phyloP scores from a whole-genome alignment of 1,140 invertebrate genomes.

The Drosophila lowei region DNA sequence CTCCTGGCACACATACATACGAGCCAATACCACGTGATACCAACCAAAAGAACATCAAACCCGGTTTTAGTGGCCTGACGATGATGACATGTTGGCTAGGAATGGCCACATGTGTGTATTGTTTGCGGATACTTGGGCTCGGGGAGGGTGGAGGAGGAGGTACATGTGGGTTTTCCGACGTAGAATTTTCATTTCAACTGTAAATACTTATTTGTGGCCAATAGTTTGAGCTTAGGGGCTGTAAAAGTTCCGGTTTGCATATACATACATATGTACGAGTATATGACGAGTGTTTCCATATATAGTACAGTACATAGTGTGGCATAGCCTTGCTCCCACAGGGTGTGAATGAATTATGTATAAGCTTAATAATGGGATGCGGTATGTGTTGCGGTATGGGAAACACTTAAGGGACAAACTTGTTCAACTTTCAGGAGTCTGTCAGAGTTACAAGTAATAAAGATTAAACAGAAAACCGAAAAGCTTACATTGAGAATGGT shows the following conservation, averaged over 20 bases:
- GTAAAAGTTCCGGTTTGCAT: slow-evolving; percentile 39
- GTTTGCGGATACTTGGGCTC: slow-evolving; percentile 49
- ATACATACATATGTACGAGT: not conserved
- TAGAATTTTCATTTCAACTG: slow-evolving; percentile 54
- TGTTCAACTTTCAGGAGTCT: slow-evolving; percentile 2
- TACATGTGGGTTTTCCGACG: slow-evolving; percentile 56
- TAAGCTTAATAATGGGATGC: slow-evolving; percentile 19
- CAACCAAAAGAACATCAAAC: slow-evolving; percentile 10
- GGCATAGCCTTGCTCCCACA: slow-evolving; percentile 20
- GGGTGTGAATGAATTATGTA: slow-evolving; percentile 37
- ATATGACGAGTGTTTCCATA: not conserved
- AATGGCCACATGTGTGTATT: slow-evolving; percentile 25
- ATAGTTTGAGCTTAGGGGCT: slow-evolving; percentile 36
- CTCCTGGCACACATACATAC: slow-evolving; percentile 22
- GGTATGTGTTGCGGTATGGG: not conserved
- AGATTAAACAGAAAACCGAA: not conserved
- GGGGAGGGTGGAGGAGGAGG: slow-evolving; percentile 1
- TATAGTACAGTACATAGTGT: not conserved
- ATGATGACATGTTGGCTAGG: slow-evolving; percentile 24
- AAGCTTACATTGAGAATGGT: too few species aligned
- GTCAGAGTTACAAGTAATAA: too few species aligned
- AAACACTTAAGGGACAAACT: slow-evolving; percentile 5
- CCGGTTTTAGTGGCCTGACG: slow-evolving; percentile 18
- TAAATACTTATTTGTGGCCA: slow-evolving; percentile 59
- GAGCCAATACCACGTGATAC: slow-evolving; percentile 3